Percentiles rank a stretch among this genome's conserved stretches.
These are phyloP conservation scores for Hesperia comma DNA, from an alignment of 2,888 invertebrate genomes.

Conservation along the genomic window DNA sequence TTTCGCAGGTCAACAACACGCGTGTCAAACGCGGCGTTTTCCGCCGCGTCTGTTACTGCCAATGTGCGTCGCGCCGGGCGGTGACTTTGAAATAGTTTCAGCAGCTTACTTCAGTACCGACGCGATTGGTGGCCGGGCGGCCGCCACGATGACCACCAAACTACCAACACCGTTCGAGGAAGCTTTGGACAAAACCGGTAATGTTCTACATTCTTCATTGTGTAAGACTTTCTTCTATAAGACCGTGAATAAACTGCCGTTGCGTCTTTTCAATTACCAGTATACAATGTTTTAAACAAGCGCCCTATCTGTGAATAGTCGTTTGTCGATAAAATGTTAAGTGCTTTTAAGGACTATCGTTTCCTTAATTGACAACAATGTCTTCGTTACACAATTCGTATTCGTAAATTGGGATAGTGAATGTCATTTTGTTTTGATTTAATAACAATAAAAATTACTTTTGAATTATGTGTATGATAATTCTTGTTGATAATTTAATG, in stretches of 20 bases:
- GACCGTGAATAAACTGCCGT: too few relatives aligned
- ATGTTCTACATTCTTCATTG: not conserved
- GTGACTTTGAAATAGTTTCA: constrained; percentile 62
- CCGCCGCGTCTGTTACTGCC: constrained; percentile 40
- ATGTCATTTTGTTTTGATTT: too few relatives aligned
- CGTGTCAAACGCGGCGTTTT: not conserved
- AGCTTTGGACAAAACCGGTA: constrained; percentile 69
- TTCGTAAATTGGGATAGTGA: too few relatives aligned
- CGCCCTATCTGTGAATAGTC: not conserved
- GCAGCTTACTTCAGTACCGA: constrained; percentile 63
- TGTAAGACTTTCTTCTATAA: too few relatives aligned
- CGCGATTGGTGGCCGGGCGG: constrained; percentile 46
- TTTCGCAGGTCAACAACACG: not conserved
- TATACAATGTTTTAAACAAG: not conserved
- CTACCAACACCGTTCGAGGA: constrained; percentile 62
- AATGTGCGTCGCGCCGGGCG: constrained; percentile 49
- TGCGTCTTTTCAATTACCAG: not conserved
- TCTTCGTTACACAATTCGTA: not conserved
- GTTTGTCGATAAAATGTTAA: not conserved
- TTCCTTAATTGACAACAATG: constrained; percentile 5
- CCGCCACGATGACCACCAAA: constrained; percentile 44
- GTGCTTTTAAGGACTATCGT: not conserved
- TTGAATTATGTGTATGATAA: too few relatives aligned
- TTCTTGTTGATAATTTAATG: too few relatives aligned
- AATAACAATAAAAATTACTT: too few relatives aligned